Evolutionary conservation across 2,113 vertebrate genomes (phyloP).

Genomic region (Nycticryphes semicollaris): DNA sequence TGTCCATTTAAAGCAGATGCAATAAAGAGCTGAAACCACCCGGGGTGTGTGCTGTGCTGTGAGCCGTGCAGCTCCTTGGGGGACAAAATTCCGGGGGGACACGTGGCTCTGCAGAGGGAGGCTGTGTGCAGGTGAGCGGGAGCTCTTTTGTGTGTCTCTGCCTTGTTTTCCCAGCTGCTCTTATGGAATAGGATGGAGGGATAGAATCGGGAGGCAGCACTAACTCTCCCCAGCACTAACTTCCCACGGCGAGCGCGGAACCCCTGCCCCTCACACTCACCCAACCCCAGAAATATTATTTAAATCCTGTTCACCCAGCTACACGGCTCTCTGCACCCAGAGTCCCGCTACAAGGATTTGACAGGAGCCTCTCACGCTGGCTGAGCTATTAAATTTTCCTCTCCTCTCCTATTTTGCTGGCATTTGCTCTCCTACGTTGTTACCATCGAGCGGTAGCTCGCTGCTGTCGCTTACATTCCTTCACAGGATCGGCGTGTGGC

Average conservation of each 20-base stretch:
- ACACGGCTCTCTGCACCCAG: neutral
- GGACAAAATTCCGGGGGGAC: neutral
- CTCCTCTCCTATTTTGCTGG: neutral
- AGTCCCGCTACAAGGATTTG: neutral
- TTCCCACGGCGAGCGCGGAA: rapidly evolving
- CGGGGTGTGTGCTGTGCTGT: rapidly evolving
- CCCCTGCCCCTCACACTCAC: neutral
- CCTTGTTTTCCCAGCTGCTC: neutral
- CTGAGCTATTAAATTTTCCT: neutral
- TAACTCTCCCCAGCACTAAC: neutral
- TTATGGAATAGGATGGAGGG: neutral
- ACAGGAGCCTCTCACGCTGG: neutral
- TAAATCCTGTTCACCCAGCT: neutral
- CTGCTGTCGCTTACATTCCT: neutral
- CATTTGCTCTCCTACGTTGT: neutral
- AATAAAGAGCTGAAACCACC: neutral
- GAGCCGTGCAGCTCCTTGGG: neutral
- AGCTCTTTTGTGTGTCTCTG: neutral
- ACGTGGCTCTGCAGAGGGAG: neutral
- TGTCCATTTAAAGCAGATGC: neutral
- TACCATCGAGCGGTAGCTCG: neutral
- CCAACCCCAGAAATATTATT: neutral
- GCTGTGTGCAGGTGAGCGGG: neutral
- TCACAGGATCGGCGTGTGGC: neutral
- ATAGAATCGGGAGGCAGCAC: neutral